A percentile compares a stretch with the other conserved stretches of the same genome.
phyloP scores from a whole-genome alignment of 2,797 vertebrate genomes.

The Allobates femoralis region DNA sequence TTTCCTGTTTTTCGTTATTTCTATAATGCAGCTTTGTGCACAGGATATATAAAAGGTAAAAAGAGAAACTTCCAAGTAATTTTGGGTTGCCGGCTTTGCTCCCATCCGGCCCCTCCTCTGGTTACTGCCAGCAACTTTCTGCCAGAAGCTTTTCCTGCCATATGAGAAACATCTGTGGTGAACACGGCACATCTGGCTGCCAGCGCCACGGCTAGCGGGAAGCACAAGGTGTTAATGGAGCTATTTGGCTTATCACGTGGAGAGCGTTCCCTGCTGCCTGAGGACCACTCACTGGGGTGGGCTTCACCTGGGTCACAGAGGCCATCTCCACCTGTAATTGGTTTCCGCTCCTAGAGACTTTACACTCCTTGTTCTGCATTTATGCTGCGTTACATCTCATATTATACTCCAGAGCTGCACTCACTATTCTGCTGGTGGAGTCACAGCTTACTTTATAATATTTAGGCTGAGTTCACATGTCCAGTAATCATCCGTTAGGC shows the following conservation, averaged over 20 bases:
- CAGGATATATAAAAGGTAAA: constrained; percentile 44
- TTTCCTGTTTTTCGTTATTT: not conserved
- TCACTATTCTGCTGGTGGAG: constrained; percentile 2
- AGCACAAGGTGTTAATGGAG: constrained; percentile 47
- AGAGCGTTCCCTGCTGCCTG: constrained; percentile 26
- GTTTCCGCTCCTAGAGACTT: not conserved
- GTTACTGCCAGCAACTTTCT: constrained; percentile 48
- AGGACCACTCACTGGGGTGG: constrained; percentile 27
- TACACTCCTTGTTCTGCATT: too few species aligned
- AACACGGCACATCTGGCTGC: constrained; percentile 54
- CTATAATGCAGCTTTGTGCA: constrained; percentile 11
- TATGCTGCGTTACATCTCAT: too few species aligned
- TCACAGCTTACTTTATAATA: not conserved
- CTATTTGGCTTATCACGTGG: constrained; percentile 40
- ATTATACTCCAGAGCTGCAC: not conserved
- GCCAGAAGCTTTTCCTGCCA: constrained; percentile 62
- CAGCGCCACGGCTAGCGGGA: constrained; percentile 31
- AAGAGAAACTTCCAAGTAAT: constrained; percentile 36
- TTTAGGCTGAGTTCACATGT: too few species aligned
- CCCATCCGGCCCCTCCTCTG: constrained; percentile 61
- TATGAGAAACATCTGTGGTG: constrained; percentile 60
- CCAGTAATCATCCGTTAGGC: too few species aligned
- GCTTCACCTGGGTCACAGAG: constrained; percentile 43
- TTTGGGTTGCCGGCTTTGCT: constrained; percentile 49
- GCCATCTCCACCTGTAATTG: constrained; percentile 3